phyloP scores from a whole-genome alignment of 2,113 vertebrate genomes.

The Mormyrus iriodes region DNA sequence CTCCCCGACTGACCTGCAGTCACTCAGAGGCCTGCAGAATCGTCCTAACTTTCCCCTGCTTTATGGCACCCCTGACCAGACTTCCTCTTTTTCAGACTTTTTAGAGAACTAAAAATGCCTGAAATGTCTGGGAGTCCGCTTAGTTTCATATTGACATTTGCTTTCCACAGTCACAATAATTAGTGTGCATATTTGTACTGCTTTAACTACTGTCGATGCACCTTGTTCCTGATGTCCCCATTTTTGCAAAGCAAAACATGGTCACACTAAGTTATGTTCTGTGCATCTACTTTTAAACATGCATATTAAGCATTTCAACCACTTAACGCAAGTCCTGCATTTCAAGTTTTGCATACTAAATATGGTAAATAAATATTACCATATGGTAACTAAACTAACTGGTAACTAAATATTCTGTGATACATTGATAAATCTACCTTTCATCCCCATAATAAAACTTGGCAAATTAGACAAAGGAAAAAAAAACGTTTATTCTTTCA shows the following conservation, averaged over 20 bases:
- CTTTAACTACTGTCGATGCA: background rate
- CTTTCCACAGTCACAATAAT: background rate
- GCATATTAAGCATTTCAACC: background rate
- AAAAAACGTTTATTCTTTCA: constrained; percentile 37
- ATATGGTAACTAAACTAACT: too few relatives aligned
- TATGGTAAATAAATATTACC: too few relatives aligned
- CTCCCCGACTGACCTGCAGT: too few relatives aligned
- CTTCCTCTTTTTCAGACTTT: background rate
- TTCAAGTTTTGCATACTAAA: background rate
- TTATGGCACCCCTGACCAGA: background rate
- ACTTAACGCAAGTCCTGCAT: background rate
- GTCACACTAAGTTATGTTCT: background rate
- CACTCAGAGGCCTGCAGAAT: background rate
- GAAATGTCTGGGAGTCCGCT: background rate
- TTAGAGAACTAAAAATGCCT: background rate
- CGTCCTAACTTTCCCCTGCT: background rate
- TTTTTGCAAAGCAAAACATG: background rate
- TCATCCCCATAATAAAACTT: background rate
- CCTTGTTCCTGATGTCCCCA: background rate
- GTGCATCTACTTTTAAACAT: background rate
- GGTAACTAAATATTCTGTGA: background rate
- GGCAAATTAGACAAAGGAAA: background rate
- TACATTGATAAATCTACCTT: background rate
- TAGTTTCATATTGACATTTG: background rate
- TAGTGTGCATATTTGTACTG: background rate